A percentile compares a stretch with the other conserved stretches of the same genome.
Evolutionary conservation across 2,888 invertebrate genomes (phyloP).

Genomic region (Pheosia tremula): DNA sequence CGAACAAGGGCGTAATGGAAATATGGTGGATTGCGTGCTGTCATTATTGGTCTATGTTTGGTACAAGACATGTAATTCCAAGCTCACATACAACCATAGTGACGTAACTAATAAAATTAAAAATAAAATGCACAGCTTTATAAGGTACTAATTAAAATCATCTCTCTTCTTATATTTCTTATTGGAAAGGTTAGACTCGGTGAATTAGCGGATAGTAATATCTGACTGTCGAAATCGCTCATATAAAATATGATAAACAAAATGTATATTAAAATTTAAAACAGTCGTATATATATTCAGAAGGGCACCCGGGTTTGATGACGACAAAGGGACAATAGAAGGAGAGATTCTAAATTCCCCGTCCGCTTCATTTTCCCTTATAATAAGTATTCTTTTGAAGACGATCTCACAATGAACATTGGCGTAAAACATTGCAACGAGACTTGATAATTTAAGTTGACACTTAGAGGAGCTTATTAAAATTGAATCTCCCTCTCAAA

Average conservation of each 20-base stretch:
- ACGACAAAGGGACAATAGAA: conserved; percentile 46
- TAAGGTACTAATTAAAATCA: no score
- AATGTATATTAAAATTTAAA: conserved; percentile 26
- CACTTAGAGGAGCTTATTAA: conserved; percentile 61
- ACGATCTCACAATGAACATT: conserved; percentile 53
- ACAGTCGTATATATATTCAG: conserved; percentile 41
- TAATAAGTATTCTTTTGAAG: conserved; percentile 57
- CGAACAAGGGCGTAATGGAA: background rate
- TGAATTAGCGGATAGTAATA: background rate
- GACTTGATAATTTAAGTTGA: conserved; percentile 63
- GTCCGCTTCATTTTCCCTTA: conserved; percentile 45
- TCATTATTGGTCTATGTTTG: no score
- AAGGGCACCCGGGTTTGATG: conserved; percentile 30
- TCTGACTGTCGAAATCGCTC: background rate
- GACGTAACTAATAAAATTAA: no score
- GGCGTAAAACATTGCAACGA: conserved; percentile 52
- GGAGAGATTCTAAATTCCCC: conserved; percentile 42
- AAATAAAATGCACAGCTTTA: no score
- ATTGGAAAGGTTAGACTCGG: no score
- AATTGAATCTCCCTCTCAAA: conserved; percentile 61
- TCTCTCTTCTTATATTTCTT: no score
- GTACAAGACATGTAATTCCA: no score
- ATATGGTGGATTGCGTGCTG: background rate
- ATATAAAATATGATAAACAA: background rate
- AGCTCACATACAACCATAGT: no score